Conservation (phyloP, 2,113 vertebrate genomes). For the Catharus fuscescens region DNA sequence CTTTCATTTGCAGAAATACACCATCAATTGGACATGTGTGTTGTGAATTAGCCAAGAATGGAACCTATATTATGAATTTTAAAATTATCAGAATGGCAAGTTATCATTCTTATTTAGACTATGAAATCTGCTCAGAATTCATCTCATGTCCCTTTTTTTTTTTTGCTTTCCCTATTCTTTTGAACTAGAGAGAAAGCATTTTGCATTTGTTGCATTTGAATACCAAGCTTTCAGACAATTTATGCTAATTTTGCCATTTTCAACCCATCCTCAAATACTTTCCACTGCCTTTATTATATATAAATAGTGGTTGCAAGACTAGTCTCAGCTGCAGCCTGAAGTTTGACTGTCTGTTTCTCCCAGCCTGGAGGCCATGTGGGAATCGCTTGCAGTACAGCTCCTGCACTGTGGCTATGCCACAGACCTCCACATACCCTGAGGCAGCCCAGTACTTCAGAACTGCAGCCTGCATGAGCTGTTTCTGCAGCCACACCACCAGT, state of each 20-base stretch:
- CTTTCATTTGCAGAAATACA: neutral
- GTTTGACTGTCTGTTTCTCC: neutral
- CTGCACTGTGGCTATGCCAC: fast-evolving
- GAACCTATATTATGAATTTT: neutral
- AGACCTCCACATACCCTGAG: fast-evolving
- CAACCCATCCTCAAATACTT: neutral
- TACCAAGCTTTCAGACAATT: neutral
- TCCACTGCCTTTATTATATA: neutral
- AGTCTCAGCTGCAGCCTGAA: neutral
- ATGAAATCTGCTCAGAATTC: neutral
- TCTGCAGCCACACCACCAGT: neutral
- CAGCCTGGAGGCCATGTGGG: neutral
- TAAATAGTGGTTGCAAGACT: neutral
- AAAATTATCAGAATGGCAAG: neutral
- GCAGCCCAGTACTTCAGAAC: neutral
- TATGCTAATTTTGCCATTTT: neutral
- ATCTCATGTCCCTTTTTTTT: neutral
- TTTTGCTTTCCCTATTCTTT: neutral
- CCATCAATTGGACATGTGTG: neutral
- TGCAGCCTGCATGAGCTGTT: neutral
- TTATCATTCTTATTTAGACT: neutral
- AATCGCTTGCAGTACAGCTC: neutral
- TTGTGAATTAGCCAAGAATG: neutral
- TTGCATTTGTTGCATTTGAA: neutral
- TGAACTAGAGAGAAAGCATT: neutral